Base-by-base conservation (phyloP, 2,113 vertebrate genomes). In the Alethe diademata region DNA sequence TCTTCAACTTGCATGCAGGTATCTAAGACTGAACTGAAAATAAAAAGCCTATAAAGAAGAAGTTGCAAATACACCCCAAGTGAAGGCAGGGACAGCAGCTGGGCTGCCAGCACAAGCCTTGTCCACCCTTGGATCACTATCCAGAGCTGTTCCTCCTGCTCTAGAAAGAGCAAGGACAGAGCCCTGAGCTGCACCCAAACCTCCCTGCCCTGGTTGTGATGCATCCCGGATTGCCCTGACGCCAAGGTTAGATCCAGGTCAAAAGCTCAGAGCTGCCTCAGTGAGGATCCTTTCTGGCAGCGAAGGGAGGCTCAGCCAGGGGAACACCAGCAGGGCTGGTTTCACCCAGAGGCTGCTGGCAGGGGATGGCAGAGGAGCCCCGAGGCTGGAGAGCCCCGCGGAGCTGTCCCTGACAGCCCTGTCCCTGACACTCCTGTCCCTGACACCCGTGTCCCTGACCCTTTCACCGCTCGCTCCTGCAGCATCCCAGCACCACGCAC, bases 111-210 rank as follows among this genome's bases (percentile, higher is more conserved):
- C n/a, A 73, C 57, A 61, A 31, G 45, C 24, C 50, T 26, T 8
- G 26, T 1, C 6, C 33, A 12, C 51, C 6, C 72, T 2, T 14
- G 42, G 19, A 47, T 38, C 18, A 1, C 43, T 4, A 5, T 8
- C 31, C 60, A 81, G 40, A 90, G 31, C 53, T 26, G 5, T 18
- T 3, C 15, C 50, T 70, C 40, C 19, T 66, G 14, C 78, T 58
- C 56, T 6, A 35, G n/a, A 28, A 4, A 40, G 25, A 64, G 33
- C 43, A 80, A 69, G 40, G 19, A 50, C 48, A 62, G 45, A 85
- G 78, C 42, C 38, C 66, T 12, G 43, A 4, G 64, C 76, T 53
- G 73, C 64, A 38, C 16, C 3, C 50, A 78, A 73, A 69, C 31
- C 42, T 64, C 45, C 25, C 18, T 38, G 29, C 73, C 78, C 73